Percentiles rank a stretch among this genome's conserved stretches.
These are phyloP conservation scores for Pionites leucogaster DNA, from an alignment of 2,113 vertebrate species.

Conservation along the genomic window DNA sequence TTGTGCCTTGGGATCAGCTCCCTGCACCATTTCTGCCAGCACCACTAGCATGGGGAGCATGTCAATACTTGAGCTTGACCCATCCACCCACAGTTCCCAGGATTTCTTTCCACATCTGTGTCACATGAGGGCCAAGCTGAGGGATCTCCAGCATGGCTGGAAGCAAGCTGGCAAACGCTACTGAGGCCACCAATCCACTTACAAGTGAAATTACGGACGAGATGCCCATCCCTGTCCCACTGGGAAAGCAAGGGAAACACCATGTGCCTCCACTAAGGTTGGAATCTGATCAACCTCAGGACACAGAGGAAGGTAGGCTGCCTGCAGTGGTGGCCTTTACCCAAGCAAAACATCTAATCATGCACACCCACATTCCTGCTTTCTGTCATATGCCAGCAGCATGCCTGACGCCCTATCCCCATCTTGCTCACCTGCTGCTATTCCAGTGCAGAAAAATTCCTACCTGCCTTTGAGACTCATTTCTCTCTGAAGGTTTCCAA, in stretches of 20 bases:
- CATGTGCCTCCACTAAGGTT: background rate
- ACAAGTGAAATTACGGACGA: background rate
- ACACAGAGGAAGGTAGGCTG: background rate
- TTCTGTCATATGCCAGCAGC: background rate
- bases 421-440: background rate
- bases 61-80: background rate
- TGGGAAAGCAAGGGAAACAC: background rate
- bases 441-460: background rate
- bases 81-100: background rate
- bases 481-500: background rate
- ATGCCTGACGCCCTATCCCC: accelerated
- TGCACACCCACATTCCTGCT: background rate
- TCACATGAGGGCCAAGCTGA: background rate
- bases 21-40: background rate
- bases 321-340: accelerated
- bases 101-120: background rate
- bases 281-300: background rate
- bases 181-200: background rate
- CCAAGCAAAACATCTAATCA: accelerated
- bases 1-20: background rate
- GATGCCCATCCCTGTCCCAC: background rate
- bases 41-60: background rate
- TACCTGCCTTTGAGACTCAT: background rate
- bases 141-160: background rate
- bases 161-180: background rate